Conservation (phyloP, 2,797 vertebrate genomes). For the Xiphophorus birchmanni region DNA sequence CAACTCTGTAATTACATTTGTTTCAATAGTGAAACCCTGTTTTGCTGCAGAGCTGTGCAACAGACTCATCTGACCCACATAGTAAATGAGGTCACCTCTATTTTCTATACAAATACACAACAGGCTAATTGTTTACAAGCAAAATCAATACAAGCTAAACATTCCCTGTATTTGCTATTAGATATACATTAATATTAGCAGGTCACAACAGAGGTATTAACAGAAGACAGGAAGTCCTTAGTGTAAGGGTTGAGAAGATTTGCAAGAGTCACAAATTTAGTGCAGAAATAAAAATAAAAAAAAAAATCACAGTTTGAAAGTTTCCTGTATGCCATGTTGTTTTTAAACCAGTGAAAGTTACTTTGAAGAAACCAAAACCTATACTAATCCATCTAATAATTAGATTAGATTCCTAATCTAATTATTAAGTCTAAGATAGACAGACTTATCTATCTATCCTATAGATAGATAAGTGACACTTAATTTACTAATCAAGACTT, state of each 20-base stretch:
- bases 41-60: background rate
- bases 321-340: background rate
- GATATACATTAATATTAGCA: background rate
- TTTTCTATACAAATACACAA: background rate
- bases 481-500: background rate
- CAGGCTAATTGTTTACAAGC: background rate
- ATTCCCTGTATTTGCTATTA: background rate
- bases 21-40: background rate
- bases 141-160: background rate
- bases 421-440: no score
- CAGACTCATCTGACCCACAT: background rate
- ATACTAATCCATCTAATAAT: background rate
- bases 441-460: no score
- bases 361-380: background rate
- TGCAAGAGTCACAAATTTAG: background rate
- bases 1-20: background rate
- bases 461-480: background rate
- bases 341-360: background rate
- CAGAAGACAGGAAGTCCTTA: background rate
- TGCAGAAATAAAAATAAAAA: background rate
- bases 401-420: background rate
- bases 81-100: background rate
- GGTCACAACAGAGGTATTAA: background rate
- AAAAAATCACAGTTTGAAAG: background rate
- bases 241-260: background rate